Conservation (phyloP, 1,140 invertebrate species). For the Zophobas atratus region DNA sequence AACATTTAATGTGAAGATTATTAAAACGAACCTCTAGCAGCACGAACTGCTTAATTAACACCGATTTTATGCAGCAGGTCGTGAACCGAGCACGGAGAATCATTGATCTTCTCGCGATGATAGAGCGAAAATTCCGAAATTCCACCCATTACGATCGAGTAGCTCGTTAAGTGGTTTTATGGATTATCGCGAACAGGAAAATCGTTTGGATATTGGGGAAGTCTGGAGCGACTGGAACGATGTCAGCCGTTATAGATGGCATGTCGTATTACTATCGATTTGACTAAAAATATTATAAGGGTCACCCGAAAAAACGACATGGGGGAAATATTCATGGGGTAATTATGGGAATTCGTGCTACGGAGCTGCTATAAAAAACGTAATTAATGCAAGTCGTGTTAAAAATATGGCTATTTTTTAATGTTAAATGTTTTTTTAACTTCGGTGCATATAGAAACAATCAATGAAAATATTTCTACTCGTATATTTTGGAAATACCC, state of each 20-base stretch:
- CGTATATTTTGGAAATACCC: no score
- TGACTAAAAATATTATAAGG: slow-evolving; percentile 20
- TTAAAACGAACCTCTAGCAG: neutral
- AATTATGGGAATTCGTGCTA: neutral
- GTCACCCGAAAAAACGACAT: slow-evolving; percentile 15
- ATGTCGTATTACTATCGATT: slow-evolving; percentile 23
- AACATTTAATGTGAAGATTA: neutral
- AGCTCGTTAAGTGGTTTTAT: neutral
- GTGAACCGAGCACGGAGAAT: no score
- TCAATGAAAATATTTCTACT: no score
- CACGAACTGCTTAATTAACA: no score
- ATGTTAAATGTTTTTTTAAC: no score
- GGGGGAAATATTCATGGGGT: neutral
- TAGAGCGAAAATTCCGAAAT: neutral
- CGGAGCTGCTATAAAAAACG: neutral
- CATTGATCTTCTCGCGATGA: neutral
- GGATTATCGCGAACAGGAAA: neutral
- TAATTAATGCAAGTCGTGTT: neutral
- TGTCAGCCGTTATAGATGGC: slow-evolving; percentile 1
- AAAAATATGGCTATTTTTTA: no score
- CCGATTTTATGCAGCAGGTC: neutral
- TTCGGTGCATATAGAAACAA: no score
- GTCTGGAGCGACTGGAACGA: neutral
- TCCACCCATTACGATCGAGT: neutral
- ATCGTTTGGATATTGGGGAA: neutral